Evolutionary conservation across 2,888 invertebrate genomes (phyloP).

Genomic region (Thecophora atra): DNA sequence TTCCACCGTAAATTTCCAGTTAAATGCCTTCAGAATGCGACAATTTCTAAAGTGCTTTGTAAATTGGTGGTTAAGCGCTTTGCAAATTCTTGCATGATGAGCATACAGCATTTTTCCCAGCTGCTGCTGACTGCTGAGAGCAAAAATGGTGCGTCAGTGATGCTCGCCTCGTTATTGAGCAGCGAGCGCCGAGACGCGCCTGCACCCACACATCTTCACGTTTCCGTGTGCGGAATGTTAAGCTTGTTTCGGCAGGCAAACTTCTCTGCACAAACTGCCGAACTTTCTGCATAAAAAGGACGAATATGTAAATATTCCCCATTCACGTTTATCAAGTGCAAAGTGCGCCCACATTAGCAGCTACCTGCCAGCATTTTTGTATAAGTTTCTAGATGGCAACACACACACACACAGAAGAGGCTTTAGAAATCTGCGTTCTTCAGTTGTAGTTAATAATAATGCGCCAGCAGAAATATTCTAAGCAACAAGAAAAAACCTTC

Average conservation of each 20-base stretch:
- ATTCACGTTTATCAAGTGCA: slow-evolving; percentile 16
- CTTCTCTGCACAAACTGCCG: slow-evolving; percentile 19
- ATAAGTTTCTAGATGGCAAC: neutral
- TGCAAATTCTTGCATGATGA: slow-evolving; percentile 11
- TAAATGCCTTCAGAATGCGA: neutral
- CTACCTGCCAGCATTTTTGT: neutral
- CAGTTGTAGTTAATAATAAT: slow-evolving; percentile 8
- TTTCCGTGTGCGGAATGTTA: slow-evolving; percentile 13
- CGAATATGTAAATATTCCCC: slow-evolving; percentile 22
- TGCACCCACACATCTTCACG: neutral
- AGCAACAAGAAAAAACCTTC: slow-evolving; percentile 11
- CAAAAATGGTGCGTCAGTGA: neutral
- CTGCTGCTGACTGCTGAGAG: neutral
- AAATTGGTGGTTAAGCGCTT: neutral
- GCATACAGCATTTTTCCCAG: neutral
- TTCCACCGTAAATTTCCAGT: neutral
- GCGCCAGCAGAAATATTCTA: slow-evolving; percentile 2
- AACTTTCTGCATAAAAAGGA: slow-evolving; percentile 16
- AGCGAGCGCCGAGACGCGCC: neutral
- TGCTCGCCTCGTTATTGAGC: neutral
- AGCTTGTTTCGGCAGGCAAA: neutral
- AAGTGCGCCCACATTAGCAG: neutral
- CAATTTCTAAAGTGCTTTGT: neutral
- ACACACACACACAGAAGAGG: neutral
- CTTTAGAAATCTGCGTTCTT: neutral